phyloP scores from a whole-genome alignment of 2,888 invertebrate genomes.

The Cephus nigrinus region DNA sequence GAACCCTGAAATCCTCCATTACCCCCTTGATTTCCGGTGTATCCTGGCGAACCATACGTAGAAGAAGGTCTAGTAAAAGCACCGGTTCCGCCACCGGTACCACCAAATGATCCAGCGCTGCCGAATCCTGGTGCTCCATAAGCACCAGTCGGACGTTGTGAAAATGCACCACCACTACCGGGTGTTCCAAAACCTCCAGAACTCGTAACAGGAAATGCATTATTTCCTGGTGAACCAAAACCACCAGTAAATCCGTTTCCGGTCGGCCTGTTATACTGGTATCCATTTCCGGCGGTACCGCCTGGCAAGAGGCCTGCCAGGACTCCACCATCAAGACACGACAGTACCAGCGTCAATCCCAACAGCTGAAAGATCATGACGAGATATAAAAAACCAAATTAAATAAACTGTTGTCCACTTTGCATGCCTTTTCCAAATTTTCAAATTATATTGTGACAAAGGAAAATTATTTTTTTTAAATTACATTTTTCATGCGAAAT shows the following conservation, averaged over 20 bases:
- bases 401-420: too few species aligned
- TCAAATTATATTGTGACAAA: too few species aligned
- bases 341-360: conserved; percentile 45
- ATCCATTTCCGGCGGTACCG: conserved; percentile 39
- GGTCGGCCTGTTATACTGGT: conserved; percentile 58
- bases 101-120: conserved; percentile 15
- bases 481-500: too few species aligned
- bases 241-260: conserved; percentile 25
- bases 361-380: conserved; percentile 39
- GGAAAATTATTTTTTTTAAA: too few species aligned
- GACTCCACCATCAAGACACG: conserved; percentile 45
- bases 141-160: conserved; percentile 31
- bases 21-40: conserved; percentile 9
- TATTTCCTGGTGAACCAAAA: conserved; percentile 1
- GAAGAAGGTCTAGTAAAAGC: not conserved
- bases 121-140: conserved; percentile 40
- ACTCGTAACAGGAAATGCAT: conserved; percentile 25
- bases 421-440: too few species aligned
- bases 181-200: conserved; percentile 8
- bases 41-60: not conserved
- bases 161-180: conserved; percentile 22
- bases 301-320: conserved; percentile 53
- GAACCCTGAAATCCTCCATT: not conserved
- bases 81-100: not conserved
- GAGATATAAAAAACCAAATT: too few species aligned